A percentile compares a stretch with the other conserved stretches of the same genome.
These are phyloP conservation scores for Brachymystax lenok DNA, from an alignment of 2,797 vertebrate species.

Conservation along the genomic window DNA sequence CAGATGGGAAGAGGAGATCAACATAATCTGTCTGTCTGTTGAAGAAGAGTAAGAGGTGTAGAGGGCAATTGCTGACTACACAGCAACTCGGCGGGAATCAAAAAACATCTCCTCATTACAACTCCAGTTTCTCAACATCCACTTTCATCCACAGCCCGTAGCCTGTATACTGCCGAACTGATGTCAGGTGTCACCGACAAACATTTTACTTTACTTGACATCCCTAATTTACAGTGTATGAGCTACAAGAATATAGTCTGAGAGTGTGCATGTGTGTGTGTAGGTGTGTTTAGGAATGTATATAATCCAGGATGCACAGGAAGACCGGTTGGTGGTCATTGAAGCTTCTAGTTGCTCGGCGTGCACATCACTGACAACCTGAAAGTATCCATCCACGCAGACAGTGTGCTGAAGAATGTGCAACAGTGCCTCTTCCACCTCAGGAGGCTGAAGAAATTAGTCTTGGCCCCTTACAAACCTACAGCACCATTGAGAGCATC, in stretches of 20 bases:
- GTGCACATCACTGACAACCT: too few species aligned
- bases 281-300: background rate
- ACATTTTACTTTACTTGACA: constrained; percentile 12
- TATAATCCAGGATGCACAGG: background rate
- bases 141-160: constrained; percentile 30
- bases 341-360: background rate
- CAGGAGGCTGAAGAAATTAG: too few species aligned
- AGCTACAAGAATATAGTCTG: background rate
- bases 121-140: constrained; percentile 38
- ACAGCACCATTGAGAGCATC: too few species aligned
- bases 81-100: constrained; percentile 21
- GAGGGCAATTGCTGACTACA: constrained; percentile 43
- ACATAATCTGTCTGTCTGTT: constrained; percentile 62
- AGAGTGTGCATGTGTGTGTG: background rate
- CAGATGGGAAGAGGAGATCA: constrained; percentile 66
- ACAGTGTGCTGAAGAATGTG: too few species aligned
- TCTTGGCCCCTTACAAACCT: too few species aligned
- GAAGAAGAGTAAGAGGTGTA: constrained; percentile 45
- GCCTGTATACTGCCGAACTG: constrained; percentile 4
- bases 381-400: too few species aligned
- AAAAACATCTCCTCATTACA: background rate
- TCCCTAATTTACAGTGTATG: constrained; percentile 19
- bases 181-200: constrained; percentile 24
- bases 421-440: too few species aligned
- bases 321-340: background rate